phyloP scores from a whole-genome alignment of 2,113 vertebrate species.

The Sorex fumeus region DNA sequence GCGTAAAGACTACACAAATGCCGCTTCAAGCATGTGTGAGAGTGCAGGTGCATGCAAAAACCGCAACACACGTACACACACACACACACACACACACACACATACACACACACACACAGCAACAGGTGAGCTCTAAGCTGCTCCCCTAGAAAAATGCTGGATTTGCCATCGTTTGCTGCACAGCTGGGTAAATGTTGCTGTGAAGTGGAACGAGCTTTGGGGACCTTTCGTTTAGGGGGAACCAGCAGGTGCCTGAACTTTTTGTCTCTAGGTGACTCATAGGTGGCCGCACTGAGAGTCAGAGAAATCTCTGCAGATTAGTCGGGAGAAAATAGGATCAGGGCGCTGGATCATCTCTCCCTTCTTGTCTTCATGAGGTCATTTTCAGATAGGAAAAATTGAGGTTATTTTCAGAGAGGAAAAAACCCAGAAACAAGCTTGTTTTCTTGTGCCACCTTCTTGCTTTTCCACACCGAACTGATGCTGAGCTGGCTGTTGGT shows the following conservation, averaged over 20 bases:
- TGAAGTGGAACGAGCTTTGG: background rate
- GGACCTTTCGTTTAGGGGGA: background rate
- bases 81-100: too few relatives aligned
- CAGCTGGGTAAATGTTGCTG: background rate
- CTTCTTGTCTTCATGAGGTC: background rate
- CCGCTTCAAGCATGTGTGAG: background rate
- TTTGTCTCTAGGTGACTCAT: too few relatives aligned
- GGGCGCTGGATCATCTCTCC: background rate
- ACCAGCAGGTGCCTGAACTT: background rate
- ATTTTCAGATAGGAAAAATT: background rate
- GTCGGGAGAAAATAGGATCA: background rate
- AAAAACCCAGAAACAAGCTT: background rate
- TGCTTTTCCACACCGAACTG: background rate
- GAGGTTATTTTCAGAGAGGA: too few relatives aligned
- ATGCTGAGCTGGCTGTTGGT: background rate
- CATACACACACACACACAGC: too few relatives aligned
- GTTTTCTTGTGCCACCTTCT: accelerated
- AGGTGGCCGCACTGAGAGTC: background rate
- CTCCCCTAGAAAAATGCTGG: background rate
- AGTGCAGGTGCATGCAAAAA: too few relatives aligned
- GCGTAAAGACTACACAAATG: background rate
- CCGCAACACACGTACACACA: too few relatives aligned
- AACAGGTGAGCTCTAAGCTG: background rate
- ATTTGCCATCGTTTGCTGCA: background rate
- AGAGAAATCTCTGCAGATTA: background rate